Evolutionary conservation across 2,888 invertebrate genomes (phyloP).

Genomic region (Cylindroiulus punctatus): DNA sequence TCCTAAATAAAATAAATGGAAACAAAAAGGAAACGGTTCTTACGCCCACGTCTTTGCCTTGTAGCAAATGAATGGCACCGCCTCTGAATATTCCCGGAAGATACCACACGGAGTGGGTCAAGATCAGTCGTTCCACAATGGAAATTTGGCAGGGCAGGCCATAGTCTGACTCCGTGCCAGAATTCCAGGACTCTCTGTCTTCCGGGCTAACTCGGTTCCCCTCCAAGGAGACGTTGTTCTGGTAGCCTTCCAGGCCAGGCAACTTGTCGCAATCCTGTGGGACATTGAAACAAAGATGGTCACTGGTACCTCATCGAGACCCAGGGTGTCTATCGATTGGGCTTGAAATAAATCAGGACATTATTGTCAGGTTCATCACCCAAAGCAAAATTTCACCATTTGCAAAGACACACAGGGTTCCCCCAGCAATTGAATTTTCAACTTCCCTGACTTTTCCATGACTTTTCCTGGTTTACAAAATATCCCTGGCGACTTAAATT

Average conservation of each 20-base stretch:
- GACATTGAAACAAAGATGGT: conserved; percentile 27
- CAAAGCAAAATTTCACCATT: too few relatives aligned
- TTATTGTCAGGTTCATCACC: not conserved
- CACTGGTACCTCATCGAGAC: not conserved
- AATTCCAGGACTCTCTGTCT: conserved; percentile 60
- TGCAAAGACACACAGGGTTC: too few relatives aligned
- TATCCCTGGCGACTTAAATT: too few relatives aligned
- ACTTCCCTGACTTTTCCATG: too few relatives aligned
- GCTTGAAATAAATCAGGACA: not conserved
- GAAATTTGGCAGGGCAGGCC: conserved; percentile 76
- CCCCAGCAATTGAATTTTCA: too few relatives aligned
- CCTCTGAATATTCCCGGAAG: conserved; percentile 91
- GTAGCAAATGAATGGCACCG: conserved; percentile 91
- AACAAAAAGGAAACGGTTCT: conserved; percentile 64
- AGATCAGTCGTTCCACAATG: conserved; percentile 84
- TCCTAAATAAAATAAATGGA: not conserved
- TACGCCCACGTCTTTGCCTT: conserved; percentile 92
- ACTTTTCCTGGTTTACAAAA: too few relatives aligned
- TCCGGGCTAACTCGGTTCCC: conserved; percentile 57
- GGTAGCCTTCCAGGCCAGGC: conserved; percentile 31
- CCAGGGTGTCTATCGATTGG: not conserved
- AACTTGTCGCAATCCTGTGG: not conserved
- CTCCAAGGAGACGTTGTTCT: conserved; percentile 36
- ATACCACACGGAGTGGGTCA: conserved; percentile 96
- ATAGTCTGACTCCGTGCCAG: conserved; percentile 65